phyloP scores from a whole-genome alignment of 35 echinoderm and acorn worm genomes.

The Chiridota heheva region DNA sequence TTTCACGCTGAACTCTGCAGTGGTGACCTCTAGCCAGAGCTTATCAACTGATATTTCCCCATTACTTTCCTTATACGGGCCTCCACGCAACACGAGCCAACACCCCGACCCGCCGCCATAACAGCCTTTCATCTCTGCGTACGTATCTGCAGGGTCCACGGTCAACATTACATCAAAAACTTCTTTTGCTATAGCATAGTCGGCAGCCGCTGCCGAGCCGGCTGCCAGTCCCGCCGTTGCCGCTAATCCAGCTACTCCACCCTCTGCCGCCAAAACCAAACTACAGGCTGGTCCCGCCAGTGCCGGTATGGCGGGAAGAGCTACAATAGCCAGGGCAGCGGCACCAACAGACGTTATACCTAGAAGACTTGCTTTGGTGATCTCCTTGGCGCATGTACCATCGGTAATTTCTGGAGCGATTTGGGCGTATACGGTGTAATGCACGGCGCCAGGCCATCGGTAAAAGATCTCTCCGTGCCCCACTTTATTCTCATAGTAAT shows the following conservation, averaged over 20 bases:
- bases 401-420: not conserved
- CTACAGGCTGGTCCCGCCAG: no score
- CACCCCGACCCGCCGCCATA: not conserved
- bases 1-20: not conserved
- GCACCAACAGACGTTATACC: not conserved
- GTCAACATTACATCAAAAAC: not conserved
- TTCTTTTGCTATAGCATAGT: not conserved
- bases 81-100: slow-evolving; percentile 22
- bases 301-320: no score
- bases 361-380: not conserved
- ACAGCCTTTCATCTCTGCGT: slow-evolving; percentile 24
- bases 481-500: slow-evolving; percentile 29
- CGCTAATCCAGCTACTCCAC: not conserved
- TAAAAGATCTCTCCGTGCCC: slow-evolving; percentile 25
- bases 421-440: slow-evolving; percentile 27
- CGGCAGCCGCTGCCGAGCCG: not conserved
- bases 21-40: not conserved
- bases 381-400: not conserved
- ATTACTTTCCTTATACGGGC: not conserved
- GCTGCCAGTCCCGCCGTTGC: not conserved
- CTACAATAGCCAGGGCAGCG: not conserved
- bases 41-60: not conserved
- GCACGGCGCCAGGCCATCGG: slow-evolving; percentile 28
- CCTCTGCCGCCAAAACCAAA: not conserved
- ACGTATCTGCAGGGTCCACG: not conserved